Base-by-base conservation (phyloP, 2,797 vertebrate species). In the Anomalospiza imberbis region DNA sequence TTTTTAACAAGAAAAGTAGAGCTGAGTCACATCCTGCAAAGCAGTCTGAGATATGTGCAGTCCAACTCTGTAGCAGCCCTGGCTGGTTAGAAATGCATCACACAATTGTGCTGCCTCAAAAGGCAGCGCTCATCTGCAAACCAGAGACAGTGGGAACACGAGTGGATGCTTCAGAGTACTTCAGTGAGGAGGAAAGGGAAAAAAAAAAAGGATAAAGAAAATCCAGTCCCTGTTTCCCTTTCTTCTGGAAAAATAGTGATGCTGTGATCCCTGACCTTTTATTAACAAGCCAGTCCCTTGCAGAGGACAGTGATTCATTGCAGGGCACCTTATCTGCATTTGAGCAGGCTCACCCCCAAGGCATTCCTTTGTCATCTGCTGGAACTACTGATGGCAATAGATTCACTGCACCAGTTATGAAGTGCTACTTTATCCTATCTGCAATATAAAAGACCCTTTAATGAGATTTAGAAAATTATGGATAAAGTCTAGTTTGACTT, bases 391-490 rank as follows among this genome's bases (percentile, higher is more conserved):
- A 96, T 95, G 91, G 78, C 66, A 94, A 55, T 12, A 92, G 77
- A 95, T 91, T 77, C 74, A 40, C 85, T 78, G 53, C 51, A 17
- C 55, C 42, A 55, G 76, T 96, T 85, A 88, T 45, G 66, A 94
- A 97, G 76, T 74, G 89, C 82, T 87, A 44, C 95, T 97, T 97
- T 95, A 93, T 95, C 76, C 84, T 92, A 76, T 88, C 85, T 95
- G 77, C 80, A 96, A 67, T 96, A 97, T 94, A 85, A 94, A 96
- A 94, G 90, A 85, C 79, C 91, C 71, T 88, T 93, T 97, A 97
- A 98, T 97, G 96, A 98, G 96, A 97, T 96, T 96, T 97, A 95
- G 88, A 85, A 95, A 97, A 97, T 96, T 96, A 95, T 78, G 88
- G 89, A 66, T 94, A 94, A 94, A 94, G 91, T 67, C 51, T 82